phyloP scores from a whole-genome alignment of 2,113 vertebrate species.

The Chauna torquata region DNA sequence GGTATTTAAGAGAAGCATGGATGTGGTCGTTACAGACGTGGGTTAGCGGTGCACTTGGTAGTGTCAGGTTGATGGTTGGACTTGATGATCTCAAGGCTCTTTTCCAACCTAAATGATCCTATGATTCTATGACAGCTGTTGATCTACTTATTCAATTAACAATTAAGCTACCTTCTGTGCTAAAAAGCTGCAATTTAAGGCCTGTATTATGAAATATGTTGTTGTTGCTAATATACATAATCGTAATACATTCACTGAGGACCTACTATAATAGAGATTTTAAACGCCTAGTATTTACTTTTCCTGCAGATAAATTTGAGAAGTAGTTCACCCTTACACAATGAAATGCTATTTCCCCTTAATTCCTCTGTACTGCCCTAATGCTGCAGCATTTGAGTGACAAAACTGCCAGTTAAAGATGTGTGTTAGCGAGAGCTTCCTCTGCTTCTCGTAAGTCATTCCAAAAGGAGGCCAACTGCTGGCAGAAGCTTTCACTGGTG shows the following conservation, averaged over 20 bases:
- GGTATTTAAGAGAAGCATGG: background rate
- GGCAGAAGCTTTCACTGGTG: background rate
- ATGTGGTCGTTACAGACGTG: background rate
- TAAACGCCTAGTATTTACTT: background rate
- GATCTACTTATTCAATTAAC: background rate
- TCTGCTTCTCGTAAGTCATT: rapidly evolving
- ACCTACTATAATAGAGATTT: background rate
- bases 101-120: background rate
- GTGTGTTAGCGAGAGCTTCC: background rate
- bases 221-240: rapidly evolving
- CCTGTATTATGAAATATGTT: background rate
- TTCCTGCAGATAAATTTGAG: background rate
- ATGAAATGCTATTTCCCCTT: background rate
- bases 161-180: background rate
- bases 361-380: rapidly evolving
- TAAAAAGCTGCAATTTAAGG: background rate
- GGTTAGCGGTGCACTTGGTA: background rate
- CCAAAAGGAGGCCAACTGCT: background rate
- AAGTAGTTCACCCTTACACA: background rate
- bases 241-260: background rate
- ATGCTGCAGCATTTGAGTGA: background rate
- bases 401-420: background rate
- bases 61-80: background rate
- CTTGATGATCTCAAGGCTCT: background rate
- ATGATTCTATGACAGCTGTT: background rate